A percentile compares a stretch with the other conserved stretches of the same genome.
These are phyloP conservation scores for Sebastes aleutianus DNA, from an alignment of 2,797 vertebrate species.

Conservation along the genomic window DNA sequence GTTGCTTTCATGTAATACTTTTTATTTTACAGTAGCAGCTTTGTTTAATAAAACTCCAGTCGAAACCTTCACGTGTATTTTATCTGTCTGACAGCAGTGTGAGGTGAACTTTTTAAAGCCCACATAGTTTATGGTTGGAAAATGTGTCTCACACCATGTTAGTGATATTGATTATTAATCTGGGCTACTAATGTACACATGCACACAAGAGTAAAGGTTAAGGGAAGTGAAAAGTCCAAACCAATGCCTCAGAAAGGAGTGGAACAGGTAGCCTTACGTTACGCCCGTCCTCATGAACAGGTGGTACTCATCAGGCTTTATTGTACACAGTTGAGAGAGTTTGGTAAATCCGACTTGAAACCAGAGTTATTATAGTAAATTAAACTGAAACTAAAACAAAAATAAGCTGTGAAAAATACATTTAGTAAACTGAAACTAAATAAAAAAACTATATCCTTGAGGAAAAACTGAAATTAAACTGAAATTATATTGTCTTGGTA, in stretches of 20 bases:
- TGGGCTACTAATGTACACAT: background rate
- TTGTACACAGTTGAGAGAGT: background rate
- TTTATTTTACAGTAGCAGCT: constrained; percentile 41
- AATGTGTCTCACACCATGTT: background rate
- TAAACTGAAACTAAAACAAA: no score
- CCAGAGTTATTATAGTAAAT: no score
- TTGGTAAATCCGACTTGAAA: no score
- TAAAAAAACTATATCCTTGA: no score
- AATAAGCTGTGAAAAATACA: no score
- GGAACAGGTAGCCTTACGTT: background rate
- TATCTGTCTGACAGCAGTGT: background rate
- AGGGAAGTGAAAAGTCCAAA: background rate
- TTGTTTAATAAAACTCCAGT: constrained; percentile 63
- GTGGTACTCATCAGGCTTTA: background rate
- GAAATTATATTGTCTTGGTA: no score
- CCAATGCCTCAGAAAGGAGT: background rate
- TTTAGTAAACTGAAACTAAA: no score
- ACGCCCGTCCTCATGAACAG: background rate
- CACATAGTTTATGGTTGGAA: constrained; percentile 8
- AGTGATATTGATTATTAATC: background rate
- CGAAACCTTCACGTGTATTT: constrained; percentile 20
- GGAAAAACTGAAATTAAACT: no score
- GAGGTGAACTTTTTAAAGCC: background rate
- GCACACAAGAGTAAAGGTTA: background rate
- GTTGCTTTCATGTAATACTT: constrained; percentile 22